Evolutionary conservation across 2,888 invertebrate genomes (phyloP), one percentile per base, ranked within the genome.

Genomic region (Sphaerophoria rueppellii): DNA sequence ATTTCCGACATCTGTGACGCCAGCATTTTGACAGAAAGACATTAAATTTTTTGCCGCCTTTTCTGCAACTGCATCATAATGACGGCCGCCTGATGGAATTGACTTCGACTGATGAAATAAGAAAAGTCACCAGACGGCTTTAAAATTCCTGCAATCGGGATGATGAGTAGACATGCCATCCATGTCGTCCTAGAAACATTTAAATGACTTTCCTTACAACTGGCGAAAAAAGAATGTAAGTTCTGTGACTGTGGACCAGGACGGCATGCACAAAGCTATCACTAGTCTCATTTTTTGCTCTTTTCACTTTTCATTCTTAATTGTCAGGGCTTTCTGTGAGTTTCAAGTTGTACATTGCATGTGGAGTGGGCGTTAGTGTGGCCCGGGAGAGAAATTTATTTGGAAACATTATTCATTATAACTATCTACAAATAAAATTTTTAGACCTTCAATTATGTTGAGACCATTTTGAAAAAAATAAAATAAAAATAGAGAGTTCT

Each of bases 291-390:
- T 24, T 48, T 34, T 9, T 9, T 48, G 6, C 2, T 50, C 12
- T 67, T 72, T 79, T 75, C 60, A 71, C 58, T 79, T 79, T 72
- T 75, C 54, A 71, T 57, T 83, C 50, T 83, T 83, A 83, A 83
- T 83, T 83, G 83, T 83, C 80, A 75, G 67, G 24, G 69, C 67
- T 61, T 76, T 80, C 61, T 79, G 24, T 71, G 34, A 40, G 54
- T 60, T 60, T 78, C 70, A 81, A 83, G 65, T 82, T 73, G 24
- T 24, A 24, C 60, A 86, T 73, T 77, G 57, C 75, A 78, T 78
- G 67, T 72, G 73, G 58, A 76, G 77, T 24, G 24, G 24, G 24
- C 24, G 2, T 24, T 24, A 24, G 24, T 24, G 24, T 24, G 24
- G 24, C 24, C 24, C 24, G 24, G 24, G 24, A 24, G 24, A 24